Evolutionary conservation across 2,797 vertebrate species (phyloP), one percentile per base, ranked within the genome.

Genomic region (Chaenodraco wilsoni): DNA sequence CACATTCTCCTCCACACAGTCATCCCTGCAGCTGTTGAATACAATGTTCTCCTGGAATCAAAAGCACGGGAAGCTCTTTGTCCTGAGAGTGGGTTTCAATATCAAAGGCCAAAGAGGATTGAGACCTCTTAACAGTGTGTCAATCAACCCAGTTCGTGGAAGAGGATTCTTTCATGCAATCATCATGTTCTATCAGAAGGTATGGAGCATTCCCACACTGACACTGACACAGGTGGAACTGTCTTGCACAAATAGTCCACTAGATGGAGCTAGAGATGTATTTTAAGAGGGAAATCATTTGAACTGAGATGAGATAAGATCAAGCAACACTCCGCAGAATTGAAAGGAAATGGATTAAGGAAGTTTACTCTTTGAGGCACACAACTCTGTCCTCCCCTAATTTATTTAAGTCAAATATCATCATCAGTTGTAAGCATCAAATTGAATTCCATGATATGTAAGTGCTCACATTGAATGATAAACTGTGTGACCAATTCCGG

Each of bases 1-100:
- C 78, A 75, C 78, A 83, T 87, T 87, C 75, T 69, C 65, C 11
- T 68, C 41, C 64, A 19, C 19, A 31, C 52, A 27, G 79, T 88
- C 84, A 84, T 83, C 82, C 69, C 23, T 10, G 58, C 90, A 91
- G 89, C 84, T 93, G 90, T 82, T 82, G 12, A 61, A n/a, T 31
- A 67, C 31, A 67, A 63, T 67, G 69, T 77, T 72, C 3, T 19
- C 49, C 72, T 58, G 61, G 75, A 76, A 54, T 88, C 71, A 81
- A 72, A 74, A 72, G 68, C 61, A 46, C 45, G 64, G 1, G 45
- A 37, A 15, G 61, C 41, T 76, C 64, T 88, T 75, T 79, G 73
- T 78, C 54, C 74, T 46, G 5, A 67, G 73, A 64, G 86, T 79
- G 54, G 59, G 65, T 88, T 89, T 88, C 84, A 84, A 19, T 68